These are phyloP conservation scores for Myiozetetes cayanensis DNA, from an alignment of 2,113 vertebrate species.

Conservation along the genomic window DNA sequence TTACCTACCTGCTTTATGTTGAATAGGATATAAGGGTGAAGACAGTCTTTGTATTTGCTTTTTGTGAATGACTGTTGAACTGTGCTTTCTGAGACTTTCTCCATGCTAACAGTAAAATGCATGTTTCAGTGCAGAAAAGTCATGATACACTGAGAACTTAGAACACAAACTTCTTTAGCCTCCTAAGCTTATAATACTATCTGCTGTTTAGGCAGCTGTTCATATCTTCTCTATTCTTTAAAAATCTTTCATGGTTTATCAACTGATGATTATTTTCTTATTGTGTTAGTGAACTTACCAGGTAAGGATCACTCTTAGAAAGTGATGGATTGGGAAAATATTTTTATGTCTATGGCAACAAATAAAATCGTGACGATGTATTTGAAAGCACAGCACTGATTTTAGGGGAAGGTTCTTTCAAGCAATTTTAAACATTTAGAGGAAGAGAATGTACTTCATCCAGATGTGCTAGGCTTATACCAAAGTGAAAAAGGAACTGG, in stretches of 20 bases:
- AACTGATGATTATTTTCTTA: background rate
- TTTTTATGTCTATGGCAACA: background rate
- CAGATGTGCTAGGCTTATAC: background rate
- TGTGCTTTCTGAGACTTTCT: background rate
- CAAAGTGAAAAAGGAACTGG: background rate
- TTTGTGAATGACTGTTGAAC: background rate
- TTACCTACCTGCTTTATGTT: background rate
- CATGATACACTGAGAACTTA: background rate
- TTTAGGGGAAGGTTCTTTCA: background rate
- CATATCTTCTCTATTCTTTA: background rate
- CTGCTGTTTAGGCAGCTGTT: background rate
- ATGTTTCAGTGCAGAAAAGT: background rate
- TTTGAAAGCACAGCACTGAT: background rate
- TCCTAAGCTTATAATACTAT: background rate
- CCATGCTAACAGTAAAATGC: background rate
- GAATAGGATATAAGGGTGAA: background rate
- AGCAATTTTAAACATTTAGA: background rate
- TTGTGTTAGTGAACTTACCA: background rate
- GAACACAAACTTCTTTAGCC: background rate
- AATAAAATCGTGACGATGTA: background rate
- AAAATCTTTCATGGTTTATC: background rate
- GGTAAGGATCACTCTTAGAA: background rate
- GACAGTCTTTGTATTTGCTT: background rate
- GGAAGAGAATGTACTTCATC: background rate
- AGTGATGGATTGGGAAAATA: background rate